Percentiles rank a stretch among this genome's conserved stretches.
Evolutionary conservation across 2,888 invertebrate species (phyloP).

Genomic region (Tipula vernalis): DNA sequence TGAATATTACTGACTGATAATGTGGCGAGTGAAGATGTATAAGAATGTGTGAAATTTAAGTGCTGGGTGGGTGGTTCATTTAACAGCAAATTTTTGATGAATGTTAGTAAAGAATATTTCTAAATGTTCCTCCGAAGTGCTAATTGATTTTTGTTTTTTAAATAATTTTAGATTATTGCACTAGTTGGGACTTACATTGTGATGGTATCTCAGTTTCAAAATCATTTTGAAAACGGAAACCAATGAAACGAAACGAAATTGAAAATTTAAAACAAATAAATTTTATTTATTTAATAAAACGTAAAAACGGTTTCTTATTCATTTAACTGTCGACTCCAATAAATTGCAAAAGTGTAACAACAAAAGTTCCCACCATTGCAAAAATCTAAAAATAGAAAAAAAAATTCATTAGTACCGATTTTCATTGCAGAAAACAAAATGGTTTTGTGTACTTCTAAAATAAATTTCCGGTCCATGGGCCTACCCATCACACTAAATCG

Average conservation of each 20-base stretch:
- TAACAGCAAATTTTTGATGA: neutral
- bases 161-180: neutral
- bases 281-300: neutral
- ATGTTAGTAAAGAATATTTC: neutral
- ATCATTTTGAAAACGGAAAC: neutral
- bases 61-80: neutral
- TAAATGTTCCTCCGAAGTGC: neutral
- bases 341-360: neutral
- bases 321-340: neutral
- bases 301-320: too few species aligned
- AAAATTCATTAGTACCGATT: neutral
- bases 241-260: neutral
- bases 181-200: neutral
- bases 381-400: neutral
- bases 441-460: neutral
- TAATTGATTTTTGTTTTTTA: neutral
- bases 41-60: neutral
- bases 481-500: neutral
- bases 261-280: neutral
- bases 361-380: neutral
- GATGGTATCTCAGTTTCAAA: neutral
- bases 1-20: neutral
- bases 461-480: neutral
- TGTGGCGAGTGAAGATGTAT: neutral
- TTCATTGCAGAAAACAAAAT: neutral